These are phyloP conservation scores for Subacronicta megacephala DNA, from an alignment of 2,888 invertebrate genomes.

Conservation along the genomic window DNA sequence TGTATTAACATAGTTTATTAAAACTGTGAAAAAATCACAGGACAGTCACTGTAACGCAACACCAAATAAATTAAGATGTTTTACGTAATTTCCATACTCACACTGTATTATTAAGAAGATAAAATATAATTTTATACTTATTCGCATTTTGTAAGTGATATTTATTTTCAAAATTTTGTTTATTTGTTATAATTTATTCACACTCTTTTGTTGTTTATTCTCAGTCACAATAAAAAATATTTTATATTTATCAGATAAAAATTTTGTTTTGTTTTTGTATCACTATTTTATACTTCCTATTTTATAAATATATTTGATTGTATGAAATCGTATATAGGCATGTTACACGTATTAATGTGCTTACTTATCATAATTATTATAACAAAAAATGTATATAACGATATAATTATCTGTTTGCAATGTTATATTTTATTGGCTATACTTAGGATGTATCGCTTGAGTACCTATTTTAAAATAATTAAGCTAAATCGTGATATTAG, in stretches of 20 bases:
- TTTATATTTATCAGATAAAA: neutral
- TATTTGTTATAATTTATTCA: constrained; percentile 18
- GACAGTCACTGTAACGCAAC: constrained; percentile 83
- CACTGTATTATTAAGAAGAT: constrained; percentile 53
- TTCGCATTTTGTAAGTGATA: constrained; percentile 3
- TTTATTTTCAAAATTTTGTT: constrained; percentile 1
- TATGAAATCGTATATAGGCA: constrained; percentile 52
- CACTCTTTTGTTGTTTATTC: constrained; percentile 15
- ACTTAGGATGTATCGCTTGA: constrained; percentile 81
- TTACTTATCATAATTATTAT: constrained; percentile 57
- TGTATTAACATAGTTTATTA: constrained; percentile 70
- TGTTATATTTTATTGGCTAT: constrained; percentile 78
- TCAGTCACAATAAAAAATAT: constrained; percentile 21
- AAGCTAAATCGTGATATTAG: constrained; percentile 90
- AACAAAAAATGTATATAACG: constrained; percentile 63
- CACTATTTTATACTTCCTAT: constrained; percentile 28
- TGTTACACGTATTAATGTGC: constrained; percentile 63
- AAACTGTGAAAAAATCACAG: constrained; percentile 72
- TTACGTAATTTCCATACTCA: constrained; percentile 64
- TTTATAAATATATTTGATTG: constrained; percentile 34
- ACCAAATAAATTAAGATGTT: constrained; percentile 84
- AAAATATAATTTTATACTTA: constrained; percentile 11
- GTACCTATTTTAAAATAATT: constrained; percentile 83
- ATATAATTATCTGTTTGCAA: constrained; percentile 72
- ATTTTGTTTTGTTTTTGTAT: constrained; percentile 40